Percentiles rank a stretch among this genome's conserved stretches.
phyloP scores from a whole-genome alignment of 2,797 vertebrate species.

The Clarias platycephalus region DNA sequence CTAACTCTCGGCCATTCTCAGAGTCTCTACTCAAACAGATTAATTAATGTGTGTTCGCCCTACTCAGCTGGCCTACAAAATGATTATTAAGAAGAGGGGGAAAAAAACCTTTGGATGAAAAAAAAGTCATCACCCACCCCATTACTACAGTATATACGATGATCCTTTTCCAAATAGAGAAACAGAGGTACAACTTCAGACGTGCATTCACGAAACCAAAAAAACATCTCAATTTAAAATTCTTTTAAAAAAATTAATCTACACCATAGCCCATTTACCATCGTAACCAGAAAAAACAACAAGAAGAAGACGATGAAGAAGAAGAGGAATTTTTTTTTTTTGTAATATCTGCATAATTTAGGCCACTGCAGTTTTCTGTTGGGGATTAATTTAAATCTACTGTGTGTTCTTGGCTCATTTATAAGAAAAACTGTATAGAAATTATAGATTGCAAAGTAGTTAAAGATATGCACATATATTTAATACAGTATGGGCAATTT shows the following conservation, averaged over 20 bases:
- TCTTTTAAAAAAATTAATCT: too few relatives aligned
- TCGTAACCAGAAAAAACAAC: slow-evolving; percentile 19
- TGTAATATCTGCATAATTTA: neutral
- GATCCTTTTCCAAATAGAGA: slow-evolving; percentile 10
- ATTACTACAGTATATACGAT: slow-evolving; percentile 11
- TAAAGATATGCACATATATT: neutral
- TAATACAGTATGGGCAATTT: too few relatives aligned
- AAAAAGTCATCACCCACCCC: slow-evolving; percentile 35
- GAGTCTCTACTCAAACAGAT: slow-evolving; percentile 65
- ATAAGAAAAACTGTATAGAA: neutral
- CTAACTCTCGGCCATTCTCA: slow-evolving; percentile 69
- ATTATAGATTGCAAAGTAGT: neutral
- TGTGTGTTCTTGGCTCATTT: neutral
- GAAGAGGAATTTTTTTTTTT: too few relatives aligned
- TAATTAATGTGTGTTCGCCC: slow-evolving; percentile 67
- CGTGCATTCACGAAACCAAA: slow-evolving; percentile 12
- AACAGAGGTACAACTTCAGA: slow-evolving; percentile 23
- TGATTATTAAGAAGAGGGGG: slow-evolving; percentile 33
- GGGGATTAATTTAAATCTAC: neutral
- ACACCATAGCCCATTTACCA: slow-evolving; percentile 11
- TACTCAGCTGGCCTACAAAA: slow-evolving; percentile 55
- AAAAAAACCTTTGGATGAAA: slow-evolving; percentile 10
- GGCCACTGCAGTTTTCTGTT: slow-evolving; percentile 1
- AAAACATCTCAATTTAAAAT: slow-evolving; percentile 14
- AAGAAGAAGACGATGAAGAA: neutral